A percentile compares a stretch with the other conserved stretches of the same genome.
Evolutionary conservation across 2,113 vertebrate species (phyloP).

Genomic region (Pelusios castaneus): DNA sequence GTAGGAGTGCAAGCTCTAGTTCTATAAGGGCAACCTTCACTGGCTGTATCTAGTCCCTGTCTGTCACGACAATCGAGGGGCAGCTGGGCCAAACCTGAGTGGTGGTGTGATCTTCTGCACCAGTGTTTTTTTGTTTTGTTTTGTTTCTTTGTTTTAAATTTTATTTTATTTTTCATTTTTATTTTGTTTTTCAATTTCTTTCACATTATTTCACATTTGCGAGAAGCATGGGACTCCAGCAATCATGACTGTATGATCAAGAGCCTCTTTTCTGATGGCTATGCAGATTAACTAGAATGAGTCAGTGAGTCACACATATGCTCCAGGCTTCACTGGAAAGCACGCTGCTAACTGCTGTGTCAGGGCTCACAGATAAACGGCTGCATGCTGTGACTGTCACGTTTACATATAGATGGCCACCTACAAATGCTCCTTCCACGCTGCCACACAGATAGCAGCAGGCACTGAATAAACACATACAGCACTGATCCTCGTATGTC

Average conservation of each 20-base stretch:
- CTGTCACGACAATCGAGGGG: background rate
- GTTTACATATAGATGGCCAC: background rate
- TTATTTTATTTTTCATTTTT: background rate
- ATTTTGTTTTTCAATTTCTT: too few species aligned
- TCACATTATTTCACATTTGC: background rate
- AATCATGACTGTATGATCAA: background rate
- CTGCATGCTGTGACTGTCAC: background rate
- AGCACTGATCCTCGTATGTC: background rate
- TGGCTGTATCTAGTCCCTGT: background rate
- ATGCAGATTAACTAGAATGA: accelerated
- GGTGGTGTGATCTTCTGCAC: background rate
- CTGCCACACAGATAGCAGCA: background rate
- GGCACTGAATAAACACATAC: background rate
- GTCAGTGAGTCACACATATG: background rate
- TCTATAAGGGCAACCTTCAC: too few species aligned
- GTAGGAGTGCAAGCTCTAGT: too few species aligned
- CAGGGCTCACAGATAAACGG: background rate
- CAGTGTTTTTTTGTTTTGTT: background rate
- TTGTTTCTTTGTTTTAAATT: too few species aligned
- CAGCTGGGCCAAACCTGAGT: background rate
- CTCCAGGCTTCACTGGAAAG: background rate
- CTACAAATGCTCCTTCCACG: too few species aligned
- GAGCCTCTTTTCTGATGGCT: background rate
- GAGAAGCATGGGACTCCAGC: background rate
- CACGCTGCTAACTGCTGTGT: background rate